These are phyloP conservation scores for Zaprionus africanus DNA, from an alignment of 1,140 invertebrate species.

Conservation along the genomic window DNA sequence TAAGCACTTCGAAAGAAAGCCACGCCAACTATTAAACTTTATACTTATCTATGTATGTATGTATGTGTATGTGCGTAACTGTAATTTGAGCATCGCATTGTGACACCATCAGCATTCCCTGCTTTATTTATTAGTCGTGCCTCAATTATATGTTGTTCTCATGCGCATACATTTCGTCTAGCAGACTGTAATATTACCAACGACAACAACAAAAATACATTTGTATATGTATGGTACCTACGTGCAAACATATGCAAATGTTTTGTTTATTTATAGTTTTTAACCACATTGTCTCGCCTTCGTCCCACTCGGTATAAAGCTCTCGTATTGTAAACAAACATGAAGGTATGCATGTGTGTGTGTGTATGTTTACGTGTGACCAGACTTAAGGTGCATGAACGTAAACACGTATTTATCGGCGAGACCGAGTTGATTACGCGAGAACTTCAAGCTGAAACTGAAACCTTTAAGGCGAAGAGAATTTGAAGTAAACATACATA, in stretches of 20 bases:
- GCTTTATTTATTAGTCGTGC: slow-evolving; percentile 5
- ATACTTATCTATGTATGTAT: neutral
- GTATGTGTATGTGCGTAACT: neutral
- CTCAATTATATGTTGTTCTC: slow-evolving; percentile 3
- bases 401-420: slow-evolving; percentile 9
- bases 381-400: slow-evolving; percentile 3
- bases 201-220: slow-evolving; percentile 12
- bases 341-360: no score
- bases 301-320: slow-evolving; percentile 8
- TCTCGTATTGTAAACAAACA: slow-evolving; percentile 3
- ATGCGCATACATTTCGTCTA: slow-evolving; percentile 1
- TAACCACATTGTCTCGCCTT: slow-evolving; percentile 6
- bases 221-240: neutral
- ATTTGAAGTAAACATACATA: neutral
- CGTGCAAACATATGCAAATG: slow-evolving; percentile 27
- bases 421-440: slow-evolving; percentile 10
- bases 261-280: slow-evolving; percentile 45
- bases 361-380: neutral
- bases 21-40: neutral
- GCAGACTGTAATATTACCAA: slow-evolving; percentile 23
- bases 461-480: slow-evolving; percentile 13
- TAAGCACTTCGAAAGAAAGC: neutral
- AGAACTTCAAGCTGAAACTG: slow-evolving; percentile 12
- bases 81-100: slow-evolving; percentile 5
- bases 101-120: neutral